Evolutionary conservation across 2,888 invertebrate species (phyloP), one percentile per base, ranked within the genome.

Genomic region (Drosophila greeni): DNA sequence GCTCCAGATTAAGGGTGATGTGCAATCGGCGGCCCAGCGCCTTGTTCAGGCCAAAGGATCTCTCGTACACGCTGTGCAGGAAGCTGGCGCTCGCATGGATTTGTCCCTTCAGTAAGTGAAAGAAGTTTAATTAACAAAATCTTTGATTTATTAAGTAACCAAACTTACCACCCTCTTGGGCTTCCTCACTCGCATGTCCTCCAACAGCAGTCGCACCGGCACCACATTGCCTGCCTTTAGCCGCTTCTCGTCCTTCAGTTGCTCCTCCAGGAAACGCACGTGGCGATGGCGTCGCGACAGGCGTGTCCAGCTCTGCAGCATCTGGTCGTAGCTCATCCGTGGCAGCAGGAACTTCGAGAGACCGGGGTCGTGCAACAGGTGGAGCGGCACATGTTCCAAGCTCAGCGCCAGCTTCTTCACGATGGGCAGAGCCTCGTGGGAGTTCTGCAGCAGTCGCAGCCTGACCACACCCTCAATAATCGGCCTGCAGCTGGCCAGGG

Each of bases 1-100:
- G 61, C 72, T 88, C 88, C 42, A 88, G 70, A 68, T 87, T 88
- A 2, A 88, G 70, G 2, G 87, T 83, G n/a, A 88, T 84, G 49
- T 82, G 82, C 45, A 86, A 71, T 0, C 87, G 86, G 29, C 85
- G 42, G 1, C 86, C 84, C 24, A 72, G 60, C 0, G 68, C 42
- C 47, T 75, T 74, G 49, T 86, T 85, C 31, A 57, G 24, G 9
- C 85, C 85, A 33, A 86, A 86, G 0, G 86, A 86, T 12, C 70
- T 37, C n/a, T 62, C 61, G 34, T 86, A 87, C 0, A 86, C 29
- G 7, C 64, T 58, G 3, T 59, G 45, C 31, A 86, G 66, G 7
- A 79, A 71, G 3, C 42, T 65, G 5, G 34, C 0, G 31, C 3
- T 9, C 26, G 24, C 7, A 29, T 26, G 11, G 26, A 11, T 9